Evolutionary conservation across 2,888 invertebrate genomes (phyloP), one percentile per base, ranked within the genome.

Genomic region (Dynastes maya): DNA sequence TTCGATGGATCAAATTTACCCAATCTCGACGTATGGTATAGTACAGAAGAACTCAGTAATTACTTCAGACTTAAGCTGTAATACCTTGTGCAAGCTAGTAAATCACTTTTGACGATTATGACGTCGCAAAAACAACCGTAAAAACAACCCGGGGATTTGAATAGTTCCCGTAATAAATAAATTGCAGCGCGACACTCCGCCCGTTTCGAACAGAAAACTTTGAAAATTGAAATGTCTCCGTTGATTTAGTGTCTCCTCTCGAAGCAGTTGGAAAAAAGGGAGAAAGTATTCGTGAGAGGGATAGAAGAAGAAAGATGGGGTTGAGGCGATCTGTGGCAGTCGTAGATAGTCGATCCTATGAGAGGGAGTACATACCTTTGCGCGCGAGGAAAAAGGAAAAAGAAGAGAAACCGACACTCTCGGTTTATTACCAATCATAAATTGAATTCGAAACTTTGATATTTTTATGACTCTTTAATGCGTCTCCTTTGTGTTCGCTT

Each of bases 381-480:
- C 45, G 67, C 67, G 67, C 45, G 45, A 16, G 27, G 49, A 16
- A 49, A 49, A 16, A 49, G 27, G 13, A 67, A 51, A 45, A 49
- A 58, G 8, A 16, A 22, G 55, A 55, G 11, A 55, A 55, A 55
- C 71, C 32, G 58, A 71, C 71, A 71, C 37, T 58, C 37, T 58
- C 71, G 22, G 79, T 82, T 82, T 82, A 81, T 81, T 80, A 81
- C 80, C 75, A 77, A 78, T 81, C 82, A 81, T 83, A 83, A 82
- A 83, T 83, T 81, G 80, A 80, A 80, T 81, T 78, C 76, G 64
- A 80, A 81, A 81, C 79, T 83, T 82, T 80, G 83, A 80, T 82
- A 81, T 82, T 84, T 84, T 84, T 84, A 84, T 83, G 80, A 82
- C 82, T 81, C 81, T 83, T 84, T 84, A 83, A 83, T 84, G 82